Conservation (phyloP, 64 coral and sea anemone species). For the Pocillopora damicornis region DNA sequence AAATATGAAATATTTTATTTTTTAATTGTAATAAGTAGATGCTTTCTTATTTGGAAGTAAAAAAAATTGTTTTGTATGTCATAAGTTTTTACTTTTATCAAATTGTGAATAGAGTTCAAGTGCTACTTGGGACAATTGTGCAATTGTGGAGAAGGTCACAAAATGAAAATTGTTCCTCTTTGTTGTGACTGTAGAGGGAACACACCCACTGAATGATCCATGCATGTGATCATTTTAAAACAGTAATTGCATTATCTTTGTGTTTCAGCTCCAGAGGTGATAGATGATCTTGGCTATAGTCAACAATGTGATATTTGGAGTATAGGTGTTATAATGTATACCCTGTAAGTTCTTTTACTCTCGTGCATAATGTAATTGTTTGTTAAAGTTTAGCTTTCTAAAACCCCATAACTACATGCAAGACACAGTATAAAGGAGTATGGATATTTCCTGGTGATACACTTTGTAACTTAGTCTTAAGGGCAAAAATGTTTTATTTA, state of each 20-base stretch:
- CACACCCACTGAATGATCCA: background rate
- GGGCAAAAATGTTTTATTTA: background rate
- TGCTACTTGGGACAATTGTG: too few species aligned
- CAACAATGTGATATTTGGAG: slow-evolving; percentile 99
- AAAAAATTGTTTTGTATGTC: too few species aligned
- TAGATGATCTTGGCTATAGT: slow-evolving; percentile 96
- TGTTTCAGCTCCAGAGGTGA: slow-evolving; percentile 90
- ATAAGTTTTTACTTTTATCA: too few species aligned
- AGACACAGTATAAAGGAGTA: too few species aligned
- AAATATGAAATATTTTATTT: too few species aligned
- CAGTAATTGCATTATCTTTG: background rate
- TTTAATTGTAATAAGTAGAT: too few species aligned
- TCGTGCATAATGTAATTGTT: too few species aligned
- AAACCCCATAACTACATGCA: background rate
- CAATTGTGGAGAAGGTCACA: too few species aligned
- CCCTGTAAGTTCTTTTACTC: slow-evolving; percentile 67
- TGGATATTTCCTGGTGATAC: background rate
- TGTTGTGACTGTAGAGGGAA: background rate
- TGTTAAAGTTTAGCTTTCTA: background rate
- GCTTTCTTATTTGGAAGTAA: too few species aligned
- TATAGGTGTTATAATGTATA: slow-evolving; percentile 98
- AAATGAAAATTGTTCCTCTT: too few species aligned
- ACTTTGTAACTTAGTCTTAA: background rate
- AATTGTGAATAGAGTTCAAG: too few species aligned
- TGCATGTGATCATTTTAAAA: background rate